These are phyloP conservation scores for Calameuta pallipes DNA, from an alignment of 2,888 invertebrate species.

Conservation along the genomic window DNA sequence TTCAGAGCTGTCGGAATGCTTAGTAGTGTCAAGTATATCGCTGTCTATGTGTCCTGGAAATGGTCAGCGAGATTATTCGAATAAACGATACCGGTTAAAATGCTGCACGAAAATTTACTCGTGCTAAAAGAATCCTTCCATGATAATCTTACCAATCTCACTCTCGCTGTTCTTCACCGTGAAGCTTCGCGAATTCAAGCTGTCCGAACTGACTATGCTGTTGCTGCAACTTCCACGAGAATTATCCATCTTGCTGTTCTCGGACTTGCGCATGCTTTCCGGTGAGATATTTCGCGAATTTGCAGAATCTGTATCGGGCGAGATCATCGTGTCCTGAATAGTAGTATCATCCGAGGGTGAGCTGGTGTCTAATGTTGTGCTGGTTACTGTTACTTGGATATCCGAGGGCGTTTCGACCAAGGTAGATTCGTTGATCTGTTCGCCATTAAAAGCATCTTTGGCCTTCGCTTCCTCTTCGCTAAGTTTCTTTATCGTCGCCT, in stretches of 20 bases:
- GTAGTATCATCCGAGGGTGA: conserved; percentile 59
- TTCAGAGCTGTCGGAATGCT: conserved; percentile 53
- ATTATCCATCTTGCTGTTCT: conserved; percentile 31
- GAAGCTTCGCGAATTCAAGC: conserved; percentile 51
- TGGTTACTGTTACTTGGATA: conserved; percentile 50
- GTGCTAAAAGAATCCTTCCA: neutral
- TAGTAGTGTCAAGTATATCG: conserved; percentile 58
- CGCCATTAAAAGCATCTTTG: conserved; percentile 22
- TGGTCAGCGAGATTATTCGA: conserved; percentile 49
- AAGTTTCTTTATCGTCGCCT: conserved; percentile 29
- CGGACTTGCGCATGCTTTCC: conserved; percentile 32
- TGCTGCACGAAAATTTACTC: no score
- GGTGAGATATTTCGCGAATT: conserved; percentile 47
- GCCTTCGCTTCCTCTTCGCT: conserved; percentile 31
- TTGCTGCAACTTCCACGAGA: conserved; percentile 52
- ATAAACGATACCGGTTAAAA: conserved; percentile 16
- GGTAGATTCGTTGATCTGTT: conserved; percentile 37
- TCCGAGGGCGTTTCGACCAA: conserved; percentile 49
- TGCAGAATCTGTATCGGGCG: conserved; percentile 57
- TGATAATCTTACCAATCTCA: conserved; percentile 53
- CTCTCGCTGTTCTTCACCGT: conserved; percentile 57
- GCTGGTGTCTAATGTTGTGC: conserved; percentile 52
- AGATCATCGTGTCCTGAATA: conserved; percentile 56
- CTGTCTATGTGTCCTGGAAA: conserved; percentile 58
- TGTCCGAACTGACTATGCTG: conserved; percentile 56